Evolutionary conservation across 2,797 vertebrate species (phyloP).

Genomic region (Arnoldichthys spilopterus): DNA sequence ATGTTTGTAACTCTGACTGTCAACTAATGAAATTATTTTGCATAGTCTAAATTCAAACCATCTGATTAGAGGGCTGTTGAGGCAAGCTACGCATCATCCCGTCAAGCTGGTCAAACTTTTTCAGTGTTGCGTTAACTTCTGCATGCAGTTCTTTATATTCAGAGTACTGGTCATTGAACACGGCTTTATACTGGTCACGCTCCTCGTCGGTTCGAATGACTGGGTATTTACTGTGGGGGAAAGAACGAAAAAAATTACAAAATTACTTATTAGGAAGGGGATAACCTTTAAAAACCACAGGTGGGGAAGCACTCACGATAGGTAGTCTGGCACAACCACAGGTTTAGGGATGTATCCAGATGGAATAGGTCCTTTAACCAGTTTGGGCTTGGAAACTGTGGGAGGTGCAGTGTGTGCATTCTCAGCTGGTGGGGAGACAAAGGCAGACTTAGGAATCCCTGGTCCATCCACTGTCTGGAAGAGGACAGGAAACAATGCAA

Average conservation of each 20-base stretch:
- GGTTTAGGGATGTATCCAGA: constrained; percentile 94
- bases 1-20: background rate
- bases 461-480: constrained; percentile 35
- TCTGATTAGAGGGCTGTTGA: constrained; percentile 76
- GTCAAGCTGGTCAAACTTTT: constrained; percentile 91
- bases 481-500: no score
- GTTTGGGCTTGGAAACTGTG: constrained; percentile 72
- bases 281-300: background rate
- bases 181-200: constrained; percentile 92
- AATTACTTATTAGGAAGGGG: no score
- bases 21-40: background rate
- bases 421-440: constrained; percentile 59
- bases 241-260: background rate
- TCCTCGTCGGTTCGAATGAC: constrained; percentile 86
- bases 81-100: constrained; percentile 86
- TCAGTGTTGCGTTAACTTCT: constrained; percentile 85
- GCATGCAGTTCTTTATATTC: constrained; percentile 95
- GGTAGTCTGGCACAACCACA: constrained; percentile 93
- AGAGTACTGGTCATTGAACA: constrained; percentile 96
- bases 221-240: constrained; percentile 87
- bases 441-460: constrained; percentile 57
- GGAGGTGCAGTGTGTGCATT: constrained; percentile 51
- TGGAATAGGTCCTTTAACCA: constrained; percentile 88
- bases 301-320: constrained; percentile 82
- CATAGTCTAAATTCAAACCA: constrained; percentile 68